Base-by-base conservation (phyloP, 2,797 vertebrate genomes). In the Ispidina lecontei region DNA sequence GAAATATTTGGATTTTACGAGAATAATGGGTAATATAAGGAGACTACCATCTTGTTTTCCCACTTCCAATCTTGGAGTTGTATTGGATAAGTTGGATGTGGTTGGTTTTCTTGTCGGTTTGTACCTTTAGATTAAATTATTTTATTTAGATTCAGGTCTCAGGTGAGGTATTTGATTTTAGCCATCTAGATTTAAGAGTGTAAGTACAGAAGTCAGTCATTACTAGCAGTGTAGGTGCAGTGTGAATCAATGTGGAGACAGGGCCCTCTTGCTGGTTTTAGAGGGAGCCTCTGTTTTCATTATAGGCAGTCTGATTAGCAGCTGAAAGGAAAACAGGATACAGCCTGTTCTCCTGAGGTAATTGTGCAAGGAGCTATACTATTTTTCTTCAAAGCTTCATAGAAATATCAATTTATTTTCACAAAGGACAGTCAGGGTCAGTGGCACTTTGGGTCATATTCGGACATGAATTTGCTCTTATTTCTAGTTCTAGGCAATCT, bases 11-110 rank as follows among this genome's bases (percentile, higher is more conserved):
- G 31, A 56, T 78, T 86, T 78, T 44, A 58, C 51, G 62, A 77
- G 12, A 43, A 43, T 59, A 26, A n/a, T 12, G 25, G 28, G 6
- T 15, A 43, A 29, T 2, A 1, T 21, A 22, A 54, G 43, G 54
- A 75, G 28, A 19, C 15, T 26, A 1, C 17, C 11, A 9, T 2
- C 1, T 7, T 72, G 8, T 46, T 89, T 41, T 47, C n/a, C 33
- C n/a, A n/a, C 78, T 81, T 49, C 29, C 39, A 2, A 31, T 33
- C 72, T 26, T 62, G 22, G 19, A 47, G n/a, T 52, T 59, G 22
- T 15, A 12, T 2, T 52, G 47, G 11, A 12, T 62, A 9, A 73
- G 33, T 23, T 5, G n/a, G 17, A 16, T 0, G 0, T 7, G 14
- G 22, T 4, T 83, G 75, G 28, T 35, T 81, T 84, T 73, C 33